Evolutionary conservation across 2,888 invertebrate genomes (phyloP).

Genomic region (Lacanobia oleracea): DNA sequence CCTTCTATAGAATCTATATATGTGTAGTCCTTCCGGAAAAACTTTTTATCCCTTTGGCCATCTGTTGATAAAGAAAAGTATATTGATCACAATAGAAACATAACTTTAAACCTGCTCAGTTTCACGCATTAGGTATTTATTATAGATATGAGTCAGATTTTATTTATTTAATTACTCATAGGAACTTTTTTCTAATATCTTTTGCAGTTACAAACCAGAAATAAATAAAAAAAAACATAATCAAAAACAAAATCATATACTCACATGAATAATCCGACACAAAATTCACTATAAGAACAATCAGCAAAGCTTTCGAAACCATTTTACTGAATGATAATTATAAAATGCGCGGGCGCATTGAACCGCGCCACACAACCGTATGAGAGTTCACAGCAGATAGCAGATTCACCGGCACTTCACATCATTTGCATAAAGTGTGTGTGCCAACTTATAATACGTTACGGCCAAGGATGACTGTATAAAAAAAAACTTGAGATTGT

Average conservation of each 20-base stretch:
- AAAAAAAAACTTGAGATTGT: too few species aligned
- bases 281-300: constrained; percentile 44
- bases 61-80: constrained; percentile 64
- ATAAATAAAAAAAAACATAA: background rate
- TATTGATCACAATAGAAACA: background rate
- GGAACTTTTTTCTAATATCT: background rate
- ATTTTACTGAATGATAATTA: constrained; percentile 23
- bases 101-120: background rate
- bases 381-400: constrained; percentile 16
- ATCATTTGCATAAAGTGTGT: constrained; percentile 28
- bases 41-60: constrained; percentile 74
- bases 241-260: constrained; percentile 17
- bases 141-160: background rate
- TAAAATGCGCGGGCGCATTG: constrained; percentile 21
- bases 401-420: constrained; percentile 4
- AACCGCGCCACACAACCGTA: background rate
- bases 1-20: constrained; percentile 72
- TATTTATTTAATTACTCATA: too few species aligned
- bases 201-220: too few species aligned
- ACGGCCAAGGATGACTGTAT: too few species aligned
- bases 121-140: background rate
- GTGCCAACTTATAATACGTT: too few species aligned
- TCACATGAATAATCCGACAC: constrained; percentile 48
- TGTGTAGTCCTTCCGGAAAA: constrained; percentile 81
- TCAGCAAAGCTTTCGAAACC: constrained; percentile 39